phyloP scores from a whole-genome alignment of 1,140 invertebrate species.

The Holcopasites calliopsidis region DNA sequence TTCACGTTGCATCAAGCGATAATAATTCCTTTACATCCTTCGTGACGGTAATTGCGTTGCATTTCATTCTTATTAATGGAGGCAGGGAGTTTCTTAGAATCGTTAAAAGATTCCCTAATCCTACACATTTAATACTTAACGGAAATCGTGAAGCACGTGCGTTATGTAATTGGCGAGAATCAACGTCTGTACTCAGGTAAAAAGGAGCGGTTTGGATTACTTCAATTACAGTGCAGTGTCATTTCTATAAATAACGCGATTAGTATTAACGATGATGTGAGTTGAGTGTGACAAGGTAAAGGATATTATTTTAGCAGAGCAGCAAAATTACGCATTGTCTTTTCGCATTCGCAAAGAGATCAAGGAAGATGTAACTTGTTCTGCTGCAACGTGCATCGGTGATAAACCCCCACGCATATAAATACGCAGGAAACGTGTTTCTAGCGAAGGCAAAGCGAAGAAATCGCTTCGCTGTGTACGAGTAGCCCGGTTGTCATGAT shows the following conservation, averaged over 20 bases:
- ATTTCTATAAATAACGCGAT: background rate
- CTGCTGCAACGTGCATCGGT: background rate
- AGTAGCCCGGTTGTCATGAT: slow-evolving; percentile 4
- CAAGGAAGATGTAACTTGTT: background rate
- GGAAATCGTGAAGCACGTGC: background rate
- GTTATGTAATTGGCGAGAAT: background rate
- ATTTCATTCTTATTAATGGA: background rate
- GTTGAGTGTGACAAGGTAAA: too few species aligned
- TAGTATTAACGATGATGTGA: too few species aligned
- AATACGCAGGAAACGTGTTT: background rate
- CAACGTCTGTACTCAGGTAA: background rate
- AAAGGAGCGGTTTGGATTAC: background rate
- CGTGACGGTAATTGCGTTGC: background rate
- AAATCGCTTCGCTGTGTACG: background rate
- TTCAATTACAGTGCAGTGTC: too few species aligned
- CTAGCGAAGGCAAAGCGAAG: background rate
- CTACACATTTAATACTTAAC: background rate
- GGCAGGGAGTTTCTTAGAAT: background rate
- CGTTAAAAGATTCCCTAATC: background rate
- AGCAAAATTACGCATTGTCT: too few species aligned
- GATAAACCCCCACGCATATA: background rate
- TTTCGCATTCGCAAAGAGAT: too few species aligned
- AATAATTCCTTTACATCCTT: background rate
- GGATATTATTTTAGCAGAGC: too few species aligned
- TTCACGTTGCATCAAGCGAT: too few species aligned